Percentiles rank a stretch among this genome's conserved stretches.
These are phyloP conservation scores for Thalpophila matura DNA, from an alignment of 2,888 invertebrate species.

Conservation along the genomic window DNA sequence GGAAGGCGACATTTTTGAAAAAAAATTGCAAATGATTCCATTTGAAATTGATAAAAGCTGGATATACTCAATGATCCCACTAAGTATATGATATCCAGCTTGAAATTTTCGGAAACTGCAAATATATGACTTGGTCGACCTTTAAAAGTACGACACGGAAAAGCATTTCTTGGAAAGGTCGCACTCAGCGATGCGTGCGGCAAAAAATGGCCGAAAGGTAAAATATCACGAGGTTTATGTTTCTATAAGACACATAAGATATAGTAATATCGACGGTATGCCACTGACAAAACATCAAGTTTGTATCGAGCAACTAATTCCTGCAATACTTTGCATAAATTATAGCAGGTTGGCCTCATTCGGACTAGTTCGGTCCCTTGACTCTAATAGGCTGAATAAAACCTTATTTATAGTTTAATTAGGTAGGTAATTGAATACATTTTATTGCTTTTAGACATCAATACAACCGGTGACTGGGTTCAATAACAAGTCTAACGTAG, in stretches of 20 bases:
- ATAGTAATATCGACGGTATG: neutral
- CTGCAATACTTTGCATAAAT: constrained; percentile 38
- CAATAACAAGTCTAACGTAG: no score
- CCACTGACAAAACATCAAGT: constrained; percentile 8
- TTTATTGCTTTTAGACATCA: neutral
- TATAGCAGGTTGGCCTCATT: constrained; percentile 29
- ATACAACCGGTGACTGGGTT: no score
- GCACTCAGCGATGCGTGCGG: constrained; percentile 11
- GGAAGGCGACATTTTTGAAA: neutral
- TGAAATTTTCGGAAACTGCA: neutral
- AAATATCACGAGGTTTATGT: neutral
- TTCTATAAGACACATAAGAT: neutral
- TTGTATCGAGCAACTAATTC: constrained; percentile 24
- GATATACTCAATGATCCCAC: no score
- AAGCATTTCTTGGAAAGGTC: constrained; percentile 34
- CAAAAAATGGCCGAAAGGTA: neutral
- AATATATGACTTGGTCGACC: neutral
- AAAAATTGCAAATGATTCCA: no score
- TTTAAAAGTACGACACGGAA: constrained; percentile 14
- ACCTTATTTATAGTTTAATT: constrained; percentile 38
- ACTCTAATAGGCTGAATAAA: constrained; percentile 32
- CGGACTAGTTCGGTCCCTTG: constrained; percentile 25
- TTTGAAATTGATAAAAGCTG: no score
- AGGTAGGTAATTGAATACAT: constrained; percentile 12
- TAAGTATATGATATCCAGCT: no score